Conservation (phyloP, 2,113 vertebrate species). For the Ardeotis arabs region DNA sequence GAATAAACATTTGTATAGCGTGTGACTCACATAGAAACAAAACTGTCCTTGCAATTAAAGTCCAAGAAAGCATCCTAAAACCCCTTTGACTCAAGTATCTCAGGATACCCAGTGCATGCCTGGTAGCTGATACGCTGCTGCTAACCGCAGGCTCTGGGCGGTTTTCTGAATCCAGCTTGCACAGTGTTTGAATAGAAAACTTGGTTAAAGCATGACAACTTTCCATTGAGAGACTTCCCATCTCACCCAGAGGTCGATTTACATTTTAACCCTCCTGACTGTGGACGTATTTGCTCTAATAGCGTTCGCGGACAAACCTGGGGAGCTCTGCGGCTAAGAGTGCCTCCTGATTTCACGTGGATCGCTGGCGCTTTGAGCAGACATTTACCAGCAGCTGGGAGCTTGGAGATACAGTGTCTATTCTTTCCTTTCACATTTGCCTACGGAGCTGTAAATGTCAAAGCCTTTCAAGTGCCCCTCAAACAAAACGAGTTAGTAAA, state of each 20-base stretch:
- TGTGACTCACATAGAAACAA: slow-evolving; percentile 19
- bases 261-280: slow-evolving; percentile 30
- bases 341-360: background rate
- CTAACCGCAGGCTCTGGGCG: background rate
- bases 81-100: background rate
- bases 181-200: background rate
- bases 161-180: background rate
- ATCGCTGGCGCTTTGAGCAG: background rate
- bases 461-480: slow-evolving; percentile 46
- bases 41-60: background rate
- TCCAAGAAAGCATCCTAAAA: slow-evolving; percentile 17
- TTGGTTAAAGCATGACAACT: background rate
- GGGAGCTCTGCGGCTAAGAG: background rate
- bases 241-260: slow-evolving; percentile 18
- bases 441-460: slow-evolving; percentile 63
- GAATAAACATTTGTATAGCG: background rate
- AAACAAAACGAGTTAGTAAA: slow-evolving; percentile 58
- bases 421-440: slow-evolving; percentile 53
- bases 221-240: slow-evolving; percentile 11
- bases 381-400: slow-evolving; percentile 42
- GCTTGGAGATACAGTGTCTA: slow-evolving; percentile 44
- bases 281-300: background rate
- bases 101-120: background rate
- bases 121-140: background rate
- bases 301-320: background rate